Evolutionary conservation across 2,113 vertebrate genomes (phyloP).

Genomic region (Diadophis punctatus): DNA sequence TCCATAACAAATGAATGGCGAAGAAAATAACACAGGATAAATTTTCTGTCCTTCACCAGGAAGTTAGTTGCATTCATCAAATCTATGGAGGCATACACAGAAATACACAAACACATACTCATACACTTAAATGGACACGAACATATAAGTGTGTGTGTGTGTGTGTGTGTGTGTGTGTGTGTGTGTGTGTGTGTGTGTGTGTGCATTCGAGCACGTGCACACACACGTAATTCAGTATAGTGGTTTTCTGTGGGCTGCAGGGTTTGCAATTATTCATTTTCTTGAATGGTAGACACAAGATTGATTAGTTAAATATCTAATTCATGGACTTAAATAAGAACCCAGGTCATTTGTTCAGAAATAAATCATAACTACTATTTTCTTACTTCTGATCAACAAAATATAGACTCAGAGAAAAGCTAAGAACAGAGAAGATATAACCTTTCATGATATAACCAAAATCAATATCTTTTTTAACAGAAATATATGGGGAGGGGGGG

Average conservation of each 20-base stretch:
- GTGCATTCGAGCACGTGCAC: too few relatives aligned
- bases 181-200: too few relatives aligned
- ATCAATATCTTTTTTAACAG: neutral
- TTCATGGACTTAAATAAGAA: neutral
- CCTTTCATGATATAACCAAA: neutral
- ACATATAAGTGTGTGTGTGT: neutral
- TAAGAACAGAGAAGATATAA: neutral
- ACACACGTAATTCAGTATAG: neutral
- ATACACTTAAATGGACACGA: neutral
- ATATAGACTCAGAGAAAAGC: neutral
- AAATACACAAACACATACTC: neutral
- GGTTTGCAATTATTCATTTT: neutral
- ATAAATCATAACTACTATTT: neutral
- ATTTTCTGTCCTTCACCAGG: neutral
- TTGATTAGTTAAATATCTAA: neutral
- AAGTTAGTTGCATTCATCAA: neutral
- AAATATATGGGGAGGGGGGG: neutral
- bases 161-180: too few relatives aligned
- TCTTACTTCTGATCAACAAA: neutral
- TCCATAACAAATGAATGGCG: neutral
- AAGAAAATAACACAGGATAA: neutral
- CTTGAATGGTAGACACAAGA: neutral
- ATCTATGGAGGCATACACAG: neutral
- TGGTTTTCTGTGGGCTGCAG: neutral
- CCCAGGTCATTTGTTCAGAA: neutral